phyloP scores from a whole-genome alignment of 23 tunicate species.

The Aplidium turbinatum region DNA sequence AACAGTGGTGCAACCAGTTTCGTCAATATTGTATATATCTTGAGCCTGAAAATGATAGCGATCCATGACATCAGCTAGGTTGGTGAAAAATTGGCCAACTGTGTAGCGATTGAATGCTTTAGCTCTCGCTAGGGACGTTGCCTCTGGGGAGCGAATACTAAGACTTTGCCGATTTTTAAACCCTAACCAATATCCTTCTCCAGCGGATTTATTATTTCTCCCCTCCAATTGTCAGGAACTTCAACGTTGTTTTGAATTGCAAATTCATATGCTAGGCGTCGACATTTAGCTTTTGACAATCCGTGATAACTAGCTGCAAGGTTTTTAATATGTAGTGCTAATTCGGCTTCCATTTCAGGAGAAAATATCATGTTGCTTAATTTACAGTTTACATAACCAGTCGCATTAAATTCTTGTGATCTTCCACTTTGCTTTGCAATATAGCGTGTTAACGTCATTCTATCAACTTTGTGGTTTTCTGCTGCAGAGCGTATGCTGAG shows the following conservation, averaged over 20 bases:
- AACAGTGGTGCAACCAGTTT: slow-evolving; percentile 25
- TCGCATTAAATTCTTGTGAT: neutral
- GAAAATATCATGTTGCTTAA: neutral
- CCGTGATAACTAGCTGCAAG: slow-evolving; percentile 18
- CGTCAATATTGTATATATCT: slow-evolving; percentile 6
- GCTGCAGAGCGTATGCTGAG: neutral
- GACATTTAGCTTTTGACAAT: slow-evolving; percentile 4
- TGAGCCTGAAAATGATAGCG: slow-evolving; percentile 10
- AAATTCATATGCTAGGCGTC: neutral
- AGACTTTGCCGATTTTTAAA: neutral
- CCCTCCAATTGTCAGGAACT: no score
- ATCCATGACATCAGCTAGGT: slow-evolving; percentile 2
- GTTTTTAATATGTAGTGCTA: neutral
- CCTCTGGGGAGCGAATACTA: neutral
- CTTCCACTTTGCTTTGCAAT: neutral
- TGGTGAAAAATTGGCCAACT: slow-evolving; percentile 11
- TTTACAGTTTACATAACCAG: slow-evolving; percentile 18
- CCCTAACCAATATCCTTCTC: slow-evolving; percentile 2
- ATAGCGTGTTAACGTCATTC: slow-evolving; percentile 3
- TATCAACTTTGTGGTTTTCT: neutral
- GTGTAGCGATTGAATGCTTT: slow-evolving; percentile 9
- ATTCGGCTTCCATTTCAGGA: neutral
- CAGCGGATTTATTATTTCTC: no score
- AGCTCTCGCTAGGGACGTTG: slow-evolving; percentile 9
- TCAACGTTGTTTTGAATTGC: no score